These are phyloP conservation scores for Coleophora deauratella DNA, from an alignment of 2,888 invertebrate genomes.

Conservation along the genomic window DNA sequence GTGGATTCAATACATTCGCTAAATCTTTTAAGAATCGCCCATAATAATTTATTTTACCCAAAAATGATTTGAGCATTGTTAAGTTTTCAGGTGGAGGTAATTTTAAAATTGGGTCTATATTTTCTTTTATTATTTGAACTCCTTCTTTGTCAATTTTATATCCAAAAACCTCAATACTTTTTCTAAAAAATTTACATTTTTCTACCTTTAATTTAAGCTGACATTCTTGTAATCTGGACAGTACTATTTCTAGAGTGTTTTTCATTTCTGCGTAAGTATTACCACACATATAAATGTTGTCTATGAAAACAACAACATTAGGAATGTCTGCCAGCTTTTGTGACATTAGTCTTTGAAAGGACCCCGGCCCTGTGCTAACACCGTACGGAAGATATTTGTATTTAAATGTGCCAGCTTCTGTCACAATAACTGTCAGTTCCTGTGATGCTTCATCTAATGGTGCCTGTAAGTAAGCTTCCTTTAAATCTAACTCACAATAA, in stretches of 20 bases:
- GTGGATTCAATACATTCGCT: conserved; percentile 2
- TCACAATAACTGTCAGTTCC: conserved; percentile 10
- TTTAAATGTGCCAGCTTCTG: conserved; percentile 10
- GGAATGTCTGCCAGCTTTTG: conserved; percentile 5
- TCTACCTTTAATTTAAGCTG: conserved; percentile 6
- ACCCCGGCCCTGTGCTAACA: no score
- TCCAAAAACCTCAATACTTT: conserved; percentile 7
- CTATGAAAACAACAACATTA: conserved; percentile 7
- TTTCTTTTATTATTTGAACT: not conserved
- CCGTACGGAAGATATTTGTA: conserved; percentile 11
- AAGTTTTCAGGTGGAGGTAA: conserved; percentile 2
- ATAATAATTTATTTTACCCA: conserved; percentile 10
- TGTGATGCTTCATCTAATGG: no score
- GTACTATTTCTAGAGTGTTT: not conserved
- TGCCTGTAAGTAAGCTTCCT: no score
- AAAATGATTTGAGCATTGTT: conserved; percentile 8
- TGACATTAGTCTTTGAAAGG: conserved; percentile 11
- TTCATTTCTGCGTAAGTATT: not conserved
- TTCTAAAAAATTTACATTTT: conserved; percentile 9
- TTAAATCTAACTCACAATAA: conserved; percentile 15
- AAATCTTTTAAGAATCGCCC: conserved; percentile 8
- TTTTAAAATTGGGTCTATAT: conserved; percentile 1
- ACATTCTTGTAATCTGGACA: conserved; percentile 1
- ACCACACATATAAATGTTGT: conserved; percentile 4
- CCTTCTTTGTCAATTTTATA: conserved; percentile 1